These are phyloP conservation scores for Pygoscelis adeliae DNA, from an alignment of 2,113 vertebrate species.

Conservation along the genomic window DNA sequence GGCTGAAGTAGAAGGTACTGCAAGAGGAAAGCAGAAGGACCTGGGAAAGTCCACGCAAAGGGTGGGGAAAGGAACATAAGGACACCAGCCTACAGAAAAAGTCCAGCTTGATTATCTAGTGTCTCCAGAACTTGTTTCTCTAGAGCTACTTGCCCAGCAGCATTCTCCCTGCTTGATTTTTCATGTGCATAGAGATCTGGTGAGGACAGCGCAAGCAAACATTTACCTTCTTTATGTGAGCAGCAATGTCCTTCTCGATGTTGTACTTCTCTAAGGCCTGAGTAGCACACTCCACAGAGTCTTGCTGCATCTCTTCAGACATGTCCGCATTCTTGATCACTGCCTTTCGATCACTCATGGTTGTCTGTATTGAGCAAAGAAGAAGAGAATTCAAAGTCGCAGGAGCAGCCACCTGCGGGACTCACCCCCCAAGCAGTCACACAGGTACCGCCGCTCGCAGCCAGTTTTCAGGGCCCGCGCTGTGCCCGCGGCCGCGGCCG, in stretches of 20 bases:
- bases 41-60: not conserved
- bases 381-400: not conserved
- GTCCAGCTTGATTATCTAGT: not conserved
- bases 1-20: not conserved
- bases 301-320: slow-evolving; percentile 98
- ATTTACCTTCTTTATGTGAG: slow-evolving; percentile 95
- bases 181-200: not conserved
- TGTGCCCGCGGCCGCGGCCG: too few relatives aligned
- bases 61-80: not conserved
- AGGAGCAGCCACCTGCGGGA: not conserved
- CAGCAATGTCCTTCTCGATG: slow-evolving; percentile 97
- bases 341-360: slow-evolving; percentile 93
- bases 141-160: not conserved
- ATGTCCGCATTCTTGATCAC: slow-evolving; percentile 97
- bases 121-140: not conserved
- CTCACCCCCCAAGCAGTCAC: not conserved
- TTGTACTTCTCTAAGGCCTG: slow-evolving; percentile 97
- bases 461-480: not conserved
- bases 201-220: accelerated
- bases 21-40: not conserved
- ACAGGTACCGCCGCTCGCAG: too few relatives aligned
- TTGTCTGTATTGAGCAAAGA: slow-evolving; percentile 61
- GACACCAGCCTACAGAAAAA: not conserved
- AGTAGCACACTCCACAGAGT: slow-evolving; percentile 92
- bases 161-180: not conserved